These are phyloP conservation scores for Sitta europaea DNA, from an alignment of 2,113 vertebrate genomes.

Conservation along the genomic window DNA sequence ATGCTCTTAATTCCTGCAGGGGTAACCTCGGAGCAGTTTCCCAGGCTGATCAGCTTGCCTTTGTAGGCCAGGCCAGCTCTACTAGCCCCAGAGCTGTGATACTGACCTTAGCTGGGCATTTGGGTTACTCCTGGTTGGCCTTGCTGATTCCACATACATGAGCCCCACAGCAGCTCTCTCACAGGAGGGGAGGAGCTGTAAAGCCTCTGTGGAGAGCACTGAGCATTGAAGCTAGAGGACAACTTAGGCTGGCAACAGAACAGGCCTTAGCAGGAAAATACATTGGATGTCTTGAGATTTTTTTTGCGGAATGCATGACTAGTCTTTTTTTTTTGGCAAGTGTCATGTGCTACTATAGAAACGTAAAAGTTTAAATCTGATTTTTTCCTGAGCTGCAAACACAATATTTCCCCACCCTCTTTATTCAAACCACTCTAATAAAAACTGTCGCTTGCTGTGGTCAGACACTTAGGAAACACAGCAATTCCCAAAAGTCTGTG, in stretches of 20 bases:
- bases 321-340: neutral
- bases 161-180: neutral
- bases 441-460: neutral
- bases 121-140: neutral
- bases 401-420: neutral
- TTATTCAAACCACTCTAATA: neutral
- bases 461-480: neutral
- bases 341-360: neutral
- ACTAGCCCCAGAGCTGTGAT: neutral
- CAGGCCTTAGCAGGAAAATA: neutral
- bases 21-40: slow-evolving; percentile 14
- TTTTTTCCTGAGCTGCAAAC: neutral
- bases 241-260: neutral
- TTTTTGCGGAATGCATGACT: neutral
- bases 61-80: neutral
- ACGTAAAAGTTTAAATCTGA: neutral
- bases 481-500: neutral
- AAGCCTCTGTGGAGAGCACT: neutral
- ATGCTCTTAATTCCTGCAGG: neutral
- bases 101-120: neutral
- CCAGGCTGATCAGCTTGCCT: neutral
- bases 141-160: neutral
- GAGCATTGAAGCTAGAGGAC: neutral
- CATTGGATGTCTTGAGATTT: neutral
- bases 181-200: neutral